Percentiles rank a stretch among this genome's conserved stretches.
Evolutionary conservation across 2,113 vertebrate genomes (phyloP).

Genomic region (Peromyscus polionotus): DNA sequence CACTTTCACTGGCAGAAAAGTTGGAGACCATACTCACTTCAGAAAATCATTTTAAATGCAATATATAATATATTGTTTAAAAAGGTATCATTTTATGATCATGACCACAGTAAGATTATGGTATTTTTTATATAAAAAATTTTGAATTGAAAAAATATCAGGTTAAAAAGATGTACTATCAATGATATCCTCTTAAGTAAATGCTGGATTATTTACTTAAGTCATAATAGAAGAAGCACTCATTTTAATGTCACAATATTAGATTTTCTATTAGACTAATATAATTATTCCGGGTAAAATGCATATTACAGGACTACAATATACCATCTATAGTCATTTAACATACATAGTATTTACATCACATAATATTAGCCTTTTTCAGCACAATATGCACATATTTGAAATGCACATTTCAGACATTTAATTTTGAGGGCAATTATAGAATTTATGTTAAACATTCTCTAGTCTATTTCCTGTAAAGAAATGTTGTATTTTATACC

Average conservation of each 20-base stretch:
- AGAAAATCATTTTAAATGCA: background rate
- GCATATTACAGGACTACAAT: background rate
- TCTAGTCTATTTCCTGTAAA: background rate
- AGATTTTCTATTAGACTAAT: background rate
- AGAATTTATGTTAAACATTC: background rate
- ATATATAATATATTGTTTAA: background rate
- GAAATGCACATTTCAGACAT: background rate
- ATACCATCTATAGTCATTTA: background rate
- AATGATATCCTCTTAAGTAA: background rate
- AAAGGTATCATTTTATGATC: background rate
- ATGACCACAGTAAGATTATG: background rate
- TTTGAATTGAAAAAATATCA: background rate
- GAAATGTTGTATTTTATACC: background rate
- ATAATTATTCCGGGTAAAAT: background rate
- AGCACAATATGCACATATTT: background rate
- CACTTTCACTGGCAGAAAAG: background rate
- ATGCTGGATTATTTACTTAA: background rate
- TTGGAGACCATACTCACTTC: background rate
- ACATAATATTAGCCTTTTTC: background rate
- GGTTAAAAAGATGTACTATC: background rate
- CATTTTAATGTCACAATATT: background rate
- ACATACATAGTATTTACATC: background rate
- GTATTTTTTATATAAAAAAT: background rate
- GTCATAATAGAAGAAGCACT: background rate
- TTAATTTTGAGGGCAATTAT: background rate